Evolutionary conservation across 1,140 invertebrate species (phyloP), one percentile per base, ranked within the genome.

Genomic region (Bombus cullumanus): DNA sequence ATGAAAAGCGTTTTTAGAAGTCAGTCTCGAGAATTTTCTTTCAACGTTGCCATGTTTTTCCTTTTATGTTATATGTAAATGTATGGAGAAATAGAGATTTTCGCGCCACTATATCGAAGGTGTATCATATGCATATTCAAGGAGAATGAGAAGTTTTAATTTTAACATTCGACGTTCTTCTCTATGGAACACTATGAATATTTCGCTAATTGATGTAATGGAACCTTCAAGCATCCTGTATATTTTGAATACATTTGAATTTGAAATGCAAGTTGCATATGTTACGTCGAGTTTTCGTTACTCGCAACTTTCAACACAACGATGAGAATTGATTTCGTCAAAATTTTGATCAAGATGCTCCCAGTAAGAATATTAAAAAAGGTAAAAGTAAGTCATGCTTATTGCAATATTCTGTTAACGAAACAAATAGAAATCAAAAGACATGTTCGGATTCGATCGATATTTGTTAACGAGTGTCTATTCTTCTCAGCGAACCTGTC

Each of bases 1-100:
- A 89, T 89, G 88, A 71, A 79, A 79, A 64, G 34, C 73, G 68
- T 71, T 84, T 79, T 79, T 71, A 59, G 66, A 78, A 59, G 59
- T 84, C 64, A 69, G 73, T 79, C 43, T 78, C 75, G 41, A 59
- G 81, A 10, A 53, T 83, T 34, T 78, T 53, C 28, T 22, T 18
- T 15, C 57, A 15, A 18, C 37, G 37, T 5, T 62, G 28, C 59
- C 28, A n/a, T 3, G 5, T 2, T 43, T 37, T 39, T 39, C 31
- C 12, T 13, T 22, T 3, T 6, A 10, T 6, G 71, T 31, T 18
- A 13, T 9, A 15, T 41, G 37, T 13, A 77, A 57, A 77, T 76
- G 34, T 15, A 39, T 28, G 59, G 28, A 5, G 15, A 34, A 66
- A 66, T 53, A 8, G 18, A 53, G 47, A 53, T 53, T 18, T 22